phyloP scores from a whole-genome alignment of 1,140 invertebrate genomes.

The Gyrodactylus bullatarudis region DNA sequence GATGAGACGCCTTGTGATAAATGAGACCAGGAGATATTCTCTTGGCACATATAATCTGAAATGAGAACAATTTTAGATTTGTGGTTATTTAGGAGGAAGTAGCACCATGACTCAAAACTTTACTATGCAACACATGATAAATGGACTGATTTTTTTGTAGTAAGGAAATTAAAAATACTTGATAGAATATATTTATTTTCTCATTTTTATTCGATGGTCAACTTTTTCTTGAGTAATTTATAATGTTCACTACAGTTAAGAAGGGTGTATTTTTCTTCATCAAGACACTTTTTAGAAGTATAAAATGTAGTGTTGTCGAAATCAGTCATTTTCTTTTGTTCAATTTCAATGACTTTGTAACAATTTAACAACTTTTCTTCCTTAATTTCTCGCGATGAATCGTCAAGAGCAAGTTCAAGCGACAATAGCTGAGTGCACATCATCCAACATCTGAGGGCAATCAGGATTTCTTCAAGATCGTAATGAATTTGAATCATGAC shows the following conservation, averaged over 20 bases:
- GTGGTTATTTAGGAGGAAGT: too few relatives aligned
- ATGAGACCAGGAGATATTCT: too few relatives aligned
- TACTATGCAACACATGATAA: too few relatives aligned
- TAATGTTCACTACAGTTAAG: background rate
- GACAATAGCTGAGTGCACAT: background rate
- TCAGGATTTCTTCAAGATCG: background rate
- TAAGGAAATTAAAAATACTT: too few relatives aligned
- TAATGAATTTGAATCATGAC: constrained; percentile 3
- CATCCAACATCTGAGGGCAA: background rate
- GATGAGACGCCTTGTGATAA: too few relatives aligned
- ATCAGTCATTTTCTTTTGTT: background rate
- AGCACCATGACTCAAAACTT: too few relatives aligned
- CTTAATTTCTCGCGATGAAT: background rate
- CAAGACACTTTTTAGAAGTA: background rate
- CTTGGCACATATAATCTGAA: too few relatives aligned
- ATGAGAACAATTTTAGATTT: too few relatives aligned
- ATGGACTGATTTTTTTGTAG: too few relatives aligned
- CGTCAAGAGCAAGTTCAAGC: background rate
- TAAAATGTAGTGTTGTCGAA: background rate
- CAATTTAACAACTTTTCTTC: background rate
- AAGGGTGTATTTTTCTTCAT: background rate
- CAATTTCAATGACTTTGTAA: background rate
- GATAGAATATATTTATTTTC: too few relatives aligned
- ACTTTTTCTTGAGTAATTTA: too few relatives aligned
- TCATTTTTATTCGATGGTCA: too few relatives aligned